Conservation (phyloP, 2,888 invertebrate genomes). For the Eilema sororculum region DNA sequence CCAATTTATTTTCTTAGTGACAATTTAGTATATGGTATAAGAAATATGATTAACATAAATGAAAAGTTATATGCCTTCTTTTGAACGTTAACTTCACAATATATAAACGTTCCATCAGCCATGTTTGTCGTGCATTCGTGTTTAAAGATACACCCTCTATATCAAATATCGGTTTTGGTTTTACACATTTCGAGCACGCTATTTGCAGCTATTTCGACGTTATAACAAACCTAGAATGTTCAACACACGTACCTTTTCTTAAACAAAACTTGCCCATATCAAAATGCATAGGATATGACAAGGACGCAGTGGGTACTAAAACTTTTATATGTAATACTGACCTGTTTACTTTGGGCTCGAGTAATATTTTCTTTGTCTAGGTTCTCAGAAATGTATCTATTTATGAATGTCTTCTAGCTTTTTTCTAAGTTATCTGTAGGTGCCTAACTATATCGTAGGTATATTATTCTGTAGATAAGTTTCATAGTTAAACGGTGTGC, state of each 20-base stretch:
- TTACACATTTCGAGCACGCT: conserved; percentile 15
- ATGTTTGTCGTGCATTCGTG: background rate
- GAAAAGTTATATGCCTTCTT: background rate
- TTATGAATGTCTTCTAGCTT: conserved; percentile 10
- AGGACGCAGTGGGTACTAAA: conserved; percentile 36
- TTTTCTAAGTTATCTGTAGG: conserved; percentile 19
- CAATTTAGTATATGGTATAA: too few relatives aligned
- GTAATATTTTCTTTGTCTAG: conserved; percentile 33
- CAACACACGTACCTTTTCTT: conserved; percentile 41
- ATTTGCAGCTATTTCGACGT: conserved; percentile 22
- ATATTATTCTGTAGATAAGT: conserved; percentile 8
- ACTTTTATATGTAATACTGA: conserved; percentile 48
- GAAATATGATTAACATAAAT: background rate
- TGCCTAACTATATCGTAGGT: conserved; percentile 6
- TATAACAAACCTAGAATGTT: conserved; percentile 35
- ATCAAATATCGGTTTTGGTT: conserved; percentile 11
- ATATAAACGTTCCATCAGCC: background rate
- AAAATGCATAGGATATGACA: conserved; percentile 48
- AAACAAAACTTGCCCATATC: conserved; percentile 48
- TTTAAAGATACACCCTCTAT: conserved; percentile 24
- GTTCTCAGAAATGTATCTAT: conserved; percentile 23
- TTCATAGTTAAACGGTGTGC: conserved; percentile 15
- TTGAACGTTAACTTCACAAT: background rate
- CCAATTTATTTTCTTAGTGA: too few relatives aligned
- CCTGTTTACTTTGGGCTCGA: conserved; percentile 36